phyloP scores from a whole-genome alignment of 2,113 vertebrate species.

The Leucopsar rothschildi region DNA sequence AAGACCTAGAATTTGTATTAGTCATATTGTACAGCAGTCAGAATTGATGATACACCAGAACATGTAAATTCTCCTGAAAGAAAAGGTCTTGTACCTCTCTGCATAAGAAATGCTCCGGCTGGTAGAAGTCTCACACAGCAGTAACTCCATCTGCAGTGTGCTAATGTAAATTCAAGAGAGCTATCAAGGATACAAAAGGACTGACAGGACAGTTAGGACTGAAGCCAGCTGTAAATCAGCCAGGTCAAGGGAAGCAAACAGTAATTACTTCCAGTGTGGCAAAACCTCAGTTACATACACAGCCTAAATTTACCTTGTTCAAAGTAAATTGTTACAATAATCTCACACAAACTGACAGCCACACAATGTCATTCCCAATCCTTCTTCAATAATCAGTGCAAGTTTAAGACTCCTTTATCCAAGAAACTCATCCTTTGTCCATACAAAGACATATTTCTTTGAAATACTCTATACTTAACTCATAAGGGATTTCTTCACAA shows the following conservation, averaged over 20 bases:
- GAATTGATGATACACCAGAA: neutral
- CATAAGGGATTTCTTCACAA: neutral
- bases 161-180: neutral
- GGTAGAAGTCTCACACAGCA: neutral
- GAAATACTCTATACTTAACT: neutral
- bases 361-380: neutral
- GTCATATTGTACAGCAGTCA: neutral
- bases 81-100: neutral
- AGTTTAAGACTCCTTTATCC: neutral
- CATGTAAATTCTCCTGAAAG: neutral
- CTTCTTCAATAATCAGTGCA: neutral
- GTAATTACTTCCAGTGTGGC: neutral
- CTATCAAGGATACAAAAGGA: neutral
- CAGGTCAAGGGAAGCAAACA: neutral
- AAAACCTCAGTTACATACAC: neutral
- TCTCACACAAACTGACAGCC: neutral
- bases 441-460: neutral
- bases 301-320: neutral
- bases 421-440: neutral
- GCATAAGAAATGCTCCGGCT: neutral
- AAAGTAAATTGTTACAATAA: neutral
- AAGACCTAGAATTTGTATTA: neutral
- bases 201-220: neutral
- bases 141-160: rapidly evolving
- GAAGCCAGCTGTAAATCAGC: neutral